Percentiles rank a stretch among this genome's conserved stretches.
These are phyloP conservation scores for Lindbergichthys nudifrons DNA, from an alignment of 2,797 vertebrate species.

Conservation along the genomic window DNA sequence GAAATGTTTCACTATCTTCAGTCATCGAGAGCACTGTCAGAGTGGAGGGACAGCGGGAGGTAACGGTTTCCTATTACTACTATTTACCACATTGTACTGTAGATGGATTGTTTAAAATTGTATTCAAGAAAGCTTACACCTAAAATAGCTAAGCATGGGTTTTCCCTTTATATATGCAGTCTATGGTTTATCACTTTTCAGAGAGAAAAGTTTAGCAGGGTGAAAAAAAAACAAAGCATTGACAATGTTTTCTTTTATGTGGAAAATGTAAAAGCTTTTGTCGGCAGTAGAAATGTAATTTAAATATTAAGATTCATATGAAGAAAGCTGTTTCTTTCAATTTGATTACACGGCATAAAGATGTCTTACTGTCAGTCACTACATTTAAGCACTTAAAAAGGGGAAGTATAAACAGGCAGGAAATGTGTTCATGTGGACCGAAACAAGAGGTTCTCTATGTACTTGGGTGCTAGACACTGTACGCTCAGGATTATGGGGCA, in stretches of 20 bases:
- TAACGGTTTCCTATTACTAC: conserved; percentile 15
- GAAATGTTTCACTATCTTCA: conserved; percentile 36
- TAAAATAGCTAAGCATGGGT: neutral
- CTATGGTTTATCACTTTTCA: neutral
- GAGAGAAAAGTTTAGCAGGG: neutral
- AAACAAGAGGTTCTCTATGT: neutral
- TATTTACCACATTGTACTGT: neutral
- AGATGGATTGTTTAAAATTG: neutral
- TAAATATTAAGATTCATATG: neutral
- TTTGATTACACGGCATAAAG: neutral
- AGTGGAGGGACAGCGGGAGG: conserved; percentile 34
- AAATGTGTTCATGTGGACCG: conserved; percentile 35
- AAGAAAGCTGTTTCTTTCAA: neutral
- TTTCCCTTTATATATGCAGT: neutral
- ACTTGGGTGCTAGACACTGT: neutral
- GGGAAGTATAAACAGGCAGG: conserved; percentile 59
- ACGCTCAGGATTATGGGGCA: neutral
- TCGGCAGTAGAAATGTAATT: neutral
- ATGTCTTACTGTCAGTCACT: neutral
- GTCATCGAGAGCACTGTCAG: neutral
- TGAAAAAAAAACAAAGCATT: conserved; percentile 3
- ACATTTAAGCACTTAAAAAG: conserved; percentile 40
- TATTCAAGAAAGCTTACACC: neutral
- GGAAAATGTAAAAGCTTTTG: neutral
- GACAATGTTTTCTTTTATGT: neutral